Conservation (phyloP, 2,113 vertebrate species). For the Oryzias celebensis region DNA sequence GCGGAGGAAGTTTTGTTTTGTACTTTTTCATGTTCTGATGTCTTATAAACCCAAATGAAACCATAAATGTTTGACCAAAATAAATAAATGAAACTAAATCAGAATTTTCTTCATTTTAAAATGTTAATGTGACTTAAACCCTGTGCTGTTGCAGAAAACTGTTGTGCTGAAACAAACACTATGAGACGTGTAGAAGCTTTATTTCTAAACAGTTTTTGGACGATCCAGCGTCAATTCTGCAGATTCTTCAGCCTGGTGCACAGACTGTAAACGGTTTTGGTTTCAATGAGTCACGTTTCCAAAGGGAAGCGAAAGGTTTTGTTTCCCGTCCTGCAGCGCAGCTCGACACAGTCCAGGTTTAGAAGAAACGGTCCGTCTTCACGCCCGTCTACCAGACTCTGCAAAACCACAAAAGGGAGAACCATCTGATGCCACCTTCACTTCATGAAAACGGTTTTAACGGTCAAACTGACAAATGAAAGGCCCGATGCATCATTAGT, state of each 20-base stretch:
- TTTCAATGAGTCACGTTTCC: neutral
- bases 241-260: neutral
- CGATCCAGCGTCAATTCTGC: neutral
- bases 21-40: no score
- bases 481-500: no score
- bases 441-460: neutral
- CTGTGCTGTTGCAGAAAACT: no score
- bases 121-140: no score
- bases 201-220: slow-evolving; percentile 20
- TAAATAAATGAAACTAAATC: no score
- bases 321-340: slow-evolving; percentile 90
- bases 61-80: no score
- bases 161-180: no score
- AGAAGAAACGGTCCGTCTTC: slow-evolving; percentile 82
- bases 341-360: slow-evolving; percentile 75
- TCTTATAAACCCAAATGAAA: no score
- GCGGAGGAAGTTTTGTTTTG: no score
- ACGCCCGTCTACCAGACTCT: slow-evolving; percentile 83
- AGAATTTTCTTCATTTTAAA: no score
- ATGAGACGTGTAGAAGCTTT: slow-evolving; percentile 8
- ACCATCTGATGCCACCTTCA: neutral
- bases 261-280: neutral
- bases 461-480: neutral
- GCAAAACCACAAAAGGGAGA: neutral
- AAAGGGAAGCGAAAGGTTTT: slow-evolving; percentile 87